These are phyloP conservation scores for Promerops cafer DNA, from an alignment of 2,113 vertebrate genomes.

Conservation along the genomic window DNA sequence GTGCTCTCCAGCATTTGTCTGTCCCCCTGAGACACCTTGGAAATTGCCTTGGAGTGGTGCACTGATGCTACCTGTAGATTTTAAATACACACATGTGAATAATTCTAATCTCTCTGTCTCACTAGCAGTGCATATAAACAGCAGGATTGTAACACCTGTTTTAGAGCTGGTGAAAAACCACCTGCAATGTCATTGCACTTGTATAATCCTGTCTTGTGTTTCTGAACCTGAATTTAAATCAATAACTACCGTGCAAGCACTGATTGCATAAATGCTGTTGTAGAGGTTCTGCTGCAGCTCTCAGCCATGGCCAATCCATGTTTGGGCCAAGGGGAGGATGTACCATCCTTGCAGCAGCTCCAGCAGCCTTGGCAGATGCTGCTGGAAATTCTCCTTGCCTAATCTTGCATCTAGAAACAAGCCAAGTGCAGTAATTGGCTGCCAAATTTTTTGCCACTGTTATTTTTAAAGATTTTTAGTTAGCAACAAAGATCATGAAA, in stretches of 20 bases:
- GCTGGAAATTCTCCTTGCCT: not conserved
- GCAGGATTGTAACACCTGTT: not conserved
- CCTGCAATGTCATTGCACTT: not conserved
- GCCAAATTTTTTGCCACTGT: not conserved
- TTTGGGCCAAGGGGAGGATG: not conserved
- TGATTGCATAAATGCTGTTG: not conserved
- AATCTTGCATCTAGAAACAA: not conserved
- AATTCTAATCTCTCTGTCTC: not conserved
- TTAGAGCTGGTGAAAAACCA: not conserved
- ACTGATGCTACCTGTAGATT: not conserved
- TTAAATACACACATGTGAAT: not conserved
- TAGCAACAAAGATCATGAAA: not conserved
- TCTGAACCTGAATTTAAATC: not conserved
- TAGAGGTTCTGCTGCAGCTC: not conserved
- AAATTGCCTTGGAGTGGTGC: not conserved
- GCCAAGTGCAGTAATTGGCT: not conserved
- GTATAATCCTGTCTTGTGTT: not conserved
- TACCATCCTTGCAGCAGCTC: not conserved
- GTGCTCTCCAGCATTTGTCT: not conserved
- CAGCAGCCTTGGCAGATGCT: not conserved
- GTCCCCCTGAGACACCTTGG: not conserved
- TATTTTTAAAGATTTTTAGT: not conserved
- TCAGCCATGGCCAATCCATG: accelerated
- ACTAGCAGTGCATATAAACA: not conserved
- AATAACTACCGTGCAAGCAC: not conserved